These are phyloP conservation scores for Muscicapa adusta DNA, from an alignment of 2,113 vertebrate genomes.

Conservation along the genomic window DNA sequence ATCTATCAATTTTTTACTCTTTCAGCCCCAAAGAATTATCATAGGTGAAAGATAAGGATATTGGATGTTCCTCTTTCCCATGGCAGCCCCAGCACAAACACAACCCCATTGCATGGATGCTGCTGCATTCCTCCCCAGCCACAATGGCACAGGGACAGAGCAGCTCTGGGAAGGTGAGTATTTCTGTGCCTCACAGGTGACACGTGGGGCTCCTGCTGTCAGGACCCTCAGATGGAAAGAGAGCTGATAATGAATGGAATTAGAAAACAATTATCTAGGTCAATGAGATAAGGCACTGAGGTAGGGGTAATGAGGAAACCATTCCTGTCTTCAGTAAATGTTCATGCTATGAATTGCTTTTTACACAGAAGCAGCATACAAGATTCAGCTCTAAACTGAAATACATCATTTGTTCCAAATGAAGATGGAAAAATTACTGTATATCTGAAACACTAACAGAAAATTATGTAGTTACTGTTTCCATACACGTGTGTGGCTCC, in stretches of 20 bases:
- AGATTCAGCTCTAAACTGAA: neutral
- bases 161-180: neutral
- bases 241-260: neutral
- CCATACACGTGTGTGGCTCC: neutral
- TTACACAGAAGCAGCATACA: neutral
- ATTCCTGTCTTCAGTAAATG: neutral
- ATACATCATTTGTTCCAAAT: neutral
- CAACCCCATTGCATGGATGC: neutral
- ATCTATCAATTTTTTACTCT: accelerated
- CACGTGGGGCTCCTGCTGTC: neutral
- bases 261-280: neutral
- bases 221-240: neutral
- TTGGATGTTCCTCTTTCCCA: neutral
- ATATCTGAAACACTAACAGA: neutral
- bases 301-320: neutral
- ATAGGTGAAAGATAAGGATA: neutral
- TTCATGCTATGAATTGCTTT: neutral
- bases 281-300: neutral
- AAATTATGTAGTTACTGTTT: neutral
- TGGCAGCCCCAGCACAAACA: neutral
- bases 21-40: neutral
- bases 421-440: neutral
- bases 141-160: neutral
- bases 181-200: neutral
- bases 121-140: neutral